Evolutionary conservation across 2,888 invertebrate genomes (phyloP), one percentile per base, ranked within the genome.

Genomic region (Pachydiplax longipennis): DNA sequence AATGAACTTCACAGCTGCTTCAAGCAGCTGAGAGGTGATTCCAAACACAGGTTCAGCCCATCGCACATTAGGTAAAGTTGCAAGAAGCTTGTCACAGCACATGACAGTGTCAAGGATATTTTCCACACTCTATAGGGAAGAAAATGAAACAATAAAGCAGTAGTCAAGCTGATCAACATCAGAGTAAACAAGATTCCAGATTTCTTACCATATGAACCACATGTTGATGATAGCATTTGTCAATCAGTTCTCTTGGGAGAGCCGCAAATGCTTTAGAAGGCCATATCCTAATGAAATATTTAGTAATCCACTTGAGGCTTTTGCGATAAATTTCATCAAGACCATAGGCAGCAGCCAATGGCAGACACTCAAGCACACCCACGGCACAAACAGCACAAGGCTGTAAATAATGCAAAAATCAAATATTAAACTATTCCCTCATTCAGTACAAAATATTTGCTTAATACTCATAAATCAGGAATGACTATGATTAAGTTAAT

Each of bases 331-430:
- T 95, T 93, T 98, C 98, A 93, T 98, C 98, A 90, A 99, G 94
- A 0, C 98, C 97, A 93, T 98, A 98, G 80, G 97, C 97, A 6
- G 97, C 96, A 6, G 98, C 96, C 80, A 99, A 94, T 0, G 98
- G 97, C 92, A 99, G 95, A 92, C 98, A 98, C 93, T 99, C 98
- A 61, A 98, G 94, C 3, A 98, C 97, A 8, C 98, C 98, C 82
- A 97, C 96, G 31, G 97, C 96, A 94, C 99, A 99, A 58, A 97
- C 96, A 82, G 97, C 95, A 94, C 99, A 99, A 0, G 99, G 99
- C 97, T 97, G 93, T 53, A 95, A 94, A 91, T 92, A 65, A 65
- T 81, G n/a, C n/a, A 12, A 25, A 90, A 13, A 13, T 22, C 40
- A 81, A 15, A 22, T 5, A 37, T 81, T 12, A 31, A 35, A 81